Base-by-base conservation (phyloP, 1,140 invertebrate genomes). In the Micrasema minimum region DNA sequence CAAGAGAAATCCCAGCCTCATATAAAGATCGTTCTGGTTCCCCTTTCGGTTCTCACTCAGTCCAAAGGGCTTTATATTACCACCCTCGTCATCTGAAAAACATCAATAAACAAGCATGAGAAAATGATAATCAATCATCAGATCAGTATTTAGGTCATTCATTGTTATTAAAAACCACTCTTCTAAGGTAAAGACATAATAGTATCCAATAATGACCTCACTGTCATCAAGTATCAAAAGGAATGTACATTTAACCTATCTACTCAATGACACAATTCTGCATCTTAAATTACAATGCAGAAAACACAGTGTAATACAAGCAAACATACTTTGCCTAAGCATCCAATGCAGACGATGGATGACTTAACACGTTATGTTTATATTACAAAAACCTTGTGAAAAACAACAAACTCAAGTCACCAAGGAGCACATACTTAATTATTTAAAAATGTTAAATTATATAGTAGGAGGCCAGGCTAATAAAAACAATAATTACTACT, bases 1-100 rank as follows among this genome's bases (percentile, higher is more conserved):
- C 16, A 96, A 82, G 12, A 96, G 82, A 6, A 96, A 81, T 2
- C 94, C 94, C 23, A 97, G 82, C 0, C 95, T 86, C 85, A 93
- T 93, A 81, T 96, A 94, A 26, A 97, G 86, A 80, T 96, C 94
- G 78, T 89, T 90, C 77, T 91, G 90, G 14, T 87, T 85, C 69
- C 88, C 87, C 45, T 87, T 87, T 57, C 85, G 85, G 72, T 85
- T 83, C 16, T 83, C 80, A 6, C 80, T 83, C 7, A 82, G 43
- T 20, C 74, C 74, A n/a, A 84, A 80, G 14, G 87, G 88, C 78
- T 91, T 91, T 62, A 90, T 86, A 74, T 85, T 85, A 66, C 87
- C 87, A 20, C 88, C 88, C 82, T 91, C 91, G 76, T 92, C 90
- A 80, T 92, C 91, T 92, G 76, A 68, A 45, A 69, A 43, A 55